phyloP scores from a whole-genome alignment of 1,140 invertebrate species.

The Tachypleus tridentatus region DNA sequence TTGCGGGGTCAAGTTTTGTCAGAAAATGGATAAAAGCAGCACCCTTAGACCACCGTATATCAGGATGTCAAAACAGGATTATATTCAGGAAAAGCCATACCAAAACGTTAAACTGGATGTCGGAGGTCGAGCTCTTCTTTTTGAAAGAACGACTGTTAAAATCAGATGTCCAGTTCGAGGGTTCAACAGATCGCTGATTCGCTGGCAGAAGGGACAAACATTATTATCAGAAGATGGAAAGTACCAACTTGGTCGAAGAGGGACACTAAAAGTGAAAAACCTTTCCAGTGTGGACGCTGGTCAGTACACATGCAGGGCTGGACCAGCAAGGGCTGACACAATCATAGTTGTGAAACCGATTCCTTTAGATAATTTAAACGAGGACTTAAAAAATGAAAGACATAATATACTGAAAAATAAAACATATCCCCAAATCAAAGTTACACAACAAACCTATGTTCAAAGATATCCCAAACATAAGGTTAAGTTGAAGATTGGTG shows the following conservation, averaged over 20 bases:
- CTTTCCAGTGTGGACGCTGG: constrained; percentile 62
- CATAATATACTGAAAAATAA: no score
- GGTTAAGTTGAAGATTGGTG: no score
- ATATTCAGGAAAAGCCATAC: constrained; percentile 48
- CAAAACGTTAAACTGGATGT: constrained; percentile 36
- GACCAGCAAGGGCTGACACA: constrained; percentile 13
- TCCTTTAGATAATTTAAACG: neutral
- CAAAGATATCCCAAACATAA: no score
- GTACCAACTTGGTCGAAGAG: constrained; percentile 1
- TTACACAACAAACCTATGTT: no score
- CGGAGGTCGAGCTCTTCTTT: constrained; percentile 68
- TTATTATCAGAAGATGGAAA: no score
- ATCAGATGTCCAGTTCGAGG: constrained; percentile 58
- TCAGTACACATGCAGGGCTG: constrained; percentile 55
- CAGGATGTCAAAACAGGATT: no score
- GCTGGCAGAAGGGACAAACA: constrained; percentile 44
- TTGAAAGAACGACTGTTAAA: constrained; percentile 71
- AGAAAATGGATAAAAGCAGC: no score
- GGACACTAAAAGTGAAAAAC: constrained; percentile 64
- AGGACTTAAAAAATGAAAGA: no score
- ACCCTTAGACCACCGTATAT: no score
- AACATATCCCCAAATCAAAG: no score
- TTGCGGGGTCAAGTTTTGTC: no score
- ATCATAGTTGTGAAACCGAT: constrained; percentile 9
- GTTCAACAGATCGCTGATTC: constrained; percentile 32